phyloP scores from a whole-genome alignment of 2,888 invertebrate genomes.

The Drosophila dives region DNA sequence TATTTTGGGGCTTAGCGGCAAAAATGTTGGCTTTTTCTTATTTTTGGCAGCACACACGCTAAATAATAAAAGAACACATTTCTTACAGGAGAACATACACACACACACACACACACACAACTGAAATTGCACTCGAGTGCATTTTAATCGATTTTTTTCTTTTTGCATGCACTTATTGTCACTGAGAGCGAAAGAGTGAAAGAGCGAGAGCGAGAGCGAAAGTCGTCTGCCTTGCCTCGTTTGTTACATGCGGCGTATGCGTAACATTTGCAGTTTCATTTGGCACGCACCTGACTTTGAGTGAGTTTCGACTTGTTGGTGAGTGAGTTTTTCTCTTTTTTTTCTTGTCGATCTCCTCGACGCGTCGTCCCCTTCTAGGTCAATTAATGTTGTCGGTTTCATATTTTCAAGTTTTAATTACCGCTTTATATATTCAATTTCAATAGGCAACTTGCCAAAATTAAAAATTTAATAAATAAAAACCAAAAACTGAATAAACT shows the following conservation, averaged over 20 bases:
- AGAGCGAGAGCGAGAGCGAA: conserved; percentile 23
- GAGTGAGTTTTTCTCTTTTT: conserved; percentile 36
- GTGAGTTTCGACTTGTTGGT: conserved; percentile 29
- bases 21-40: conserved; percentile 44
- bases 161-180: conserved; percentile 40
- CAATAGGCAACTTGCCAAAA: conserved; percentile 47
- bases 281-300: conserved; percentile 53
- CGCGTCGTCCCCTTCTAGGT: conserved; percentile 53
- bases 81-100: conserved; percentile 12
- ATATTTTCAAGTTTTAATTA: conserved; percentile 74
- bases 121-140: conserved; percentile 68
- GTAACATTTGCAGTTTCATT: conserved; percentile 73
- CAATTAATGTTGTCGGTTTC: conserved; percentile 45
- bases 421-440: conserved; percentile 63
- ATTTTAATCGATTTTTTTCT: conserved; percentile 79
- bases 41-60: conserved; percentile 48
- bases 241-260: conserved; percentile 72
- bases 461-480: not conserved
- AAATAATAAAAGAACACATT: conserved; percentile 29
- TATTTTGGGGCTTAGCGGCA: conserved; percentile 31
- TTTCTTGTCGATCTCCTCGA: conserved; percentile 47
- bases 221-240: conserved; percentile 28
- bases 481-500: conserved; percentile 34
- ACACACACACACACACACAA: not conserved
- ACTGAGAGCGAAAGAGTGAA: conserved; percentile 31